Percentiles rank a stretch among this genome's conserved stretches.
These are phyloP conservation scores for Dysdera silvatica DNA, from an alignment of 1,140 invertebrate species.

Conservation along the genomic window DNA sequence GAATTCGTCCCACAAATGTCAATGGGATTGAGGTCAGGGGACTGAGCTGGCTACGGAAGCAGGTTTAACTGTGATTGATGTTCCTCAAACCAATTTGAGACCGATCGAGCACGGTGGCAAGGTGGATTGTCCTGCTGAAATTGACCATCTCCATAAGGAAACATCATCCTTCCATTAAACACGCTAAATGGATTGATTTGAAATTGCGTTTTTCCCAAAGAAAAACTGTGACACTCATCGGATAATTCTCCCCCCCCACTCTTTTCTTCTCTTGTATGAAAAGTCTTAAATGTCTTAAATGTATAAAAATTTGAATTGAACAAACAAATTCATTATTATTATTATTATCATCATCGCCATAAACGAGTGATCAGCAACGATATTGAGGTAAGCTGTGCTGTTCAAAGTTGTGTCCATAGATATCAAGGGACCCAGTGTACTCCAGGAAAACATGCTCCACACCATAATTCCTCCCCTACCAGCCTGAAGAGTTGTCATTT, in stretches of 20 bases:
- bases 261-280: too few relatives aligned
- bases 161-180: too few relatives aligned
- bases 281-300: too few relatives aligned
- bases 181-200: too few relatives aligned
- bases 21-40: slow-evolving; percentile 32
- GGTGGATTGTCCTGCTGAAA: background rate
- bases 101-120: background rate
- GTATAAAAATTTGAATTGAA: too few relatives aligned
- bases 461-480: background rate
- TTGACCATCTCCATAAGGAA: background rate
- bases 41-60: slow-evolving; percentile 28
- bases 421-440: too few relatives aligned
- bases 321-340: too few relatives aligned
- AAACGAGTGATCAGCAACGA: background rate
- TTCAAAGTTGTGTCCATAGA: background rate
- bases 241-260: too few relatives aligned
- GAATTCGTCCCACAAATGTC: slow-evolving; percentile 31
- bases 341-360: background rate
- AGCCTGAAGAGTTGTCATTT: background rate
- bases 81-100: background rate
- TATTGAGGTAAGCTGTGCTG: background rate
- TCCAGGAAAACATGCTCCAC: background rate
- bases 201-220: too few relatives aligned
- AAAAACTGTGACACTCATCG: too few relatives aligned
- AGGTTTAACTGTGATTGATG: slow-evolving; percentile 6